Evolutionary conservation across 2,888 invertebrate genomes (phyloP), one percentile per base, ranked within the genome.

Genomic region (Spilarctia lutea): DNA sequence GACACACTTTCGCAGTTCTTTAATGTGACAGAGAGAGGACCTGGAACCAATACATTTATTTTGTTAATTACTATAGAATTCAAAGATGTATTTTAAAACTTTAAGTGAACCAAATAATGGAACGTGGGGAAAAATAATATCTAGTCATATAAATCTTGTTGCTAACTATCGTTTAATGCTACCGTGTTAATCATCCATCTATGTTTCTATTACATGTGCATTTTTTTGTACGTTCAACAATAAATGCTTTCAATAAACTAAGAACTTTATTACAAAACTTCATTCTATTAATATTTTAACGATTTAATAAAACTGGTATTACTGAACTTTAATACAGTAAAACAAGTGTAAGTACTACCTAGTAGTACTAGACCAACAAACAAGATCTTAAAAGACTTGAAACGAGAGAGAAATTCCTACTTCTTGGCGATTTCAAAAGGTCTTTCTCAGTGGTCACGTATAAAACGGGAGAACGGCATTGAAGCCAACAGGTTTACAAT

Each of bases 11-110:
- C 93, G 87, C 97, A 96, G 78, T 96, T 93, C 71, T 94, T 93
- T 85, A 97, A 96, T 78, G 96, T 95, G 56, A 96, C 96, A 74
- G 97, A 96, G 73, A 97, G 93, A 56, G 97, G 97, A 75, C 97
- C 97, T 96, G 94, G 71, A 94, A 93, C 78, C 76, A 84, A 81
- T 48, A 60, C 71, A 79, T 68, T 72, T 56, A 24, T 71, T 68
- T 63, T 35, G 35, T 75, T 75, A 73, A 66, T 48, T n/a, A 69
- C 33, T 16, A 18, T 3, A 60, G 13, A 27, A 60, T 60, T n/a
- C 13, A 27, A 13, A 60, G 27, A 60, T 3, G 6, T 60, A 16
- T 60, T 60, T 60, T 60, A n/a, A 60, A 27, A 27, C 16, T 60
- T 13, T 27, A 60, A 45, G 60, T 13, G n/a, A 27, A 60, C 3